A percentile compares a stretch with the other conserved stretches of the same genome.
phyloP scores from a whole-genome alignment of 2,797 vertebrate genomes.

The Darevskia mixta region DNA sequence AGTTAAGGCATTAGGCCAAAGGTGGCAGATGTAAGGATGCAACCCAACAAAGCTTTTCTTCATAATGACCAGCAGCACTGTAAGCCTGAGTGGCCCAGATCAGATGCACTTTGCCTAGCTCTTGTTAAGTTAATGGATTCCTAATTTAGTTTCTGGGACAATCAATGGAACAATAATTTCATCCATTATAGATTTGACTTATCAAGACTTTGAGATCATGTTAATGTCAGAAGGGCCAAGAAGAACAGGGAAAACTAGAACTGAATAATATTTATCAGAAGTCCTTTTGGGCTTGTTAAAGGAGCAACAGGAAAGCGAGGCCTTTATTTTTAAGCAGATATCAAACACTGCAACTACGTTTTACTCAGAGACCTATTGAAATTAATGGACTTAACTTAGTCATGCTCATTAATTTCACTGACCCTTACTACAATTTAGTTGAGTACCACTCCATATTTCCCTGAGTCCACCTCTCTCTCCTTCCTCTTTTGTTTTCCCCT shows the following conservation, averaged over 20 bases:
- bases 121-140: conserved; percentile 18
- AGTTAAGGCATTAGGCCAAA: neutral
- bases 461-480: no score
- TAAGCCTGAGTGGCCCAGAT: neutral
- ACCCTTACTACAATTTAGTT: no score
- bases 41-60: neutral
- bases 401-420: no score
- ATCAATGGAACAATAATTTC: conserved; percentile 9
- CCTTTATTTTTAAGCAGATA: neutral
- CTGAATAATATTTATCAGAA: neutral
- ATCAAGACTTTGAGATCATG: neutral
- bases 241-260: conserved; percentile 7
- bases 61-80: neutral
- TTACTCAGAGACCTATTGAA: no score
- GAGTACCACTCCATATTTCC: no score
- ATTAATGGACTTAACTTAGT: no score
- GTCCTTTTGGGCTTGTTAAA: neutral
- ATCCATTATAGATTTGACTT: conserved; percentile 38
- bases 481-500: no score
- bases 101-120: neutral
- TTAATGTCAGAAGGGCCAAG: conserved; percentile 18
- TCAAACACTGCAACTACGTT: neutral
- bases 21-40: neutral
- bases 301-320: neutral
- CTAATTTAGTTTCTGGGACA: conserved; percentile 20